Evolutionary conservation across 2,113 vertebrate genomes (phyloP).

Genomic region (Alosa alosa): DNA sequence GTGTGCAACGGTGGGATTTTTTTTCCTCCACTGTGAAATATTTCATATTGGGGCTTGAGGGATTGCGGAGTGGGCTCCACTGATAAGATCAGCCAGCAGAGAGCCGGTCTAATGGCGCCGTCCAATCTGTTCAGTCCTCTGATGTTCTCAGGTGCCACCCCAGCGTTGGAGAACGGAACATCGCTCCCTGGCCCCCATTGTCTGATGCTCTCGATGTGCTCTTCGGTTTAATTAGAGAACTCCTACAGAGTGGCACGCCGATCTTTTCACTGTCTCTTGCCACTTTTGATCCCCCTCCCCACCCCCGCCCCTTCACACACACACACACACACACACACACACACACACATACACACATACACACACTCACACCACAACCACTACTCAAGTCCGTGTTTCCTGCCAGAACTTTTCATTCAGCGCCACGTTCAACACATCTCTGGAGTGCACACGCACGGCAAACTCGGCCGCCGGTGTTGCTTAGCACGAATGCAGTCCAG

Average conservation of each 20-base stretch:
- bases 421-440: not conserved
- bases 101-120: conserved; percentile 59
- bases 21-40: conserved; percentile 54
- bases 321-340: not conserved
- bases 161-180: conserved; percentile 1
- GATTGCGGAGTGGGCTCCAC: conserved; percentile 55
- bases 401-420: not conserved
- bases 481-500: not conserved
- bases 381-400: not conserved
- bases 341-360: not conserved
- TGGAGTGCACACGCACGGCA: not conserved
- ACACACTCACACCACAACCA: not conserved
- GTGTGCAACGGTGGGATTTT: conserved; percentile 30
- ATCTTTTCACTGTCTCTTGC: not conserved
- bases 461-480: not conserved
- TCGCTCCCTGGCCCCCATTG: not conserved
- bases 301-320: not conserved
- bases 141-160: conserved; percentile 43
- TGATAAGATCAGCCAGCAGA: conserved; percentile 62
- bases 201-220: not conserved
- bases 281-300: not conserved
- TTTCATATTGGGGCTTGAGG: conserved; percentile 59
- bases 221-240: conserved; percentile 4
- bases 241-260: not conserved
- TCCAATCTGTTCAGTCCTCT: conserved; percentile 53